A percentile compares a stretch with the other conserved stretches of the same genome.
Conservation (phyloP, 2,888 invertebrate species). For the Hololepta plana region DNA sequence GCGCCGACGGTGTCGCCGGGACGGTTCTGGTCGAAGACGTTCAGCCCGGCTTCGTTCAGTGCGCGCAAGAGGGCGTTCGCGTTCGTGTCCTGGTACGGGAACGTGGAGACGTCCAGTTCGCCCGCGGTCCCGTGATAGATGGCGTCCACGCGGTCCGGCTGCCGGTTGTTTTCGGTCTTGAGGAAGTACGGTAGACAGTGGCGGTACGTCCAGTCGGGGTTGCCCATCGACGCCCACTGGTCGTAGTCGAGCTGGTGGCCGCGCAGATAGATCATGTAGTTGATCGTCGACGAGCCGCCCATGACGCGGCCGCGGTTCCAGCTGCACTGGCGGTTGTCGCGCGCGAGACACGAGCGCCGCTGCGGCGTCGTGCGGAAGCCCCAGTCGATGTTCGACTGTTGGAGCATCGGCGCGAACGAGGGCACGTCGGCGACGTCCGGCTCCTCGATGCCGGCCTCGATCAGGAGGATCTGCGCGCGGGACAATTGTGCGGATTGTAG, state of each 20-base stretch:
- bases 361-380: constrained; percentile 47
- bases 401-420: constrained; percentile 39
- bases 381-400: constrained; percentile 50
- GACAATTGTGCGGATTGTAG: too few species aligned
- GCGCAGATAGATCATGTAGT: constrained; percentile 47
- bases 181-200: constrained; percentile 53
- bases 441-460: constrained; percentile 51
- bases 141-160: constrained; percentile 19
- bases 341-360: constrained; percentile 37
- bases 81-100: constrained; percentile 34
- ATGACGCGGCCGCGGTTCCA: constrained; percentile 46
- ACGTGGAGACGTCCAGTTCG: constrained; percentile 25
- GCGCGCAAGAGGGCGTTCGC: constrained; percentile 33
- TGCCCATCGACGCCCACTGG: constrained; percentile 42
- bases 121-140: background rate
- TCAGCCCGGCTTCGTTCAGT: background rate
- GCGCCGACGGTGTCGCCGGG: too few species aligned
- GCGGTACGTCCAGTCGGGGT: constrained; percentile 41
- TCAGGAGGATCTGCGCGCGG: constrained; percentile 40
- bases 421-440: constrained; percentile 48
- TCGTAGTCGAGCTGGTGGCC: constrained; percentile 43
- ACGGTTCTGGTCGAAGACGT: constrained; percentile 17
- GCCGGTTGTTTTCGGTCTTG: constrained; percentile 43
- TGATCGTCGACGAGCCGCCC: constrained; percentile 48
- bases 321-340: constrained; percentile 35